These are phyloP conservation scores for Drosophila parabipectinata DNA, from an alignment of 1,140 invertebrate species.

Conservation along the genomic window DNA sequence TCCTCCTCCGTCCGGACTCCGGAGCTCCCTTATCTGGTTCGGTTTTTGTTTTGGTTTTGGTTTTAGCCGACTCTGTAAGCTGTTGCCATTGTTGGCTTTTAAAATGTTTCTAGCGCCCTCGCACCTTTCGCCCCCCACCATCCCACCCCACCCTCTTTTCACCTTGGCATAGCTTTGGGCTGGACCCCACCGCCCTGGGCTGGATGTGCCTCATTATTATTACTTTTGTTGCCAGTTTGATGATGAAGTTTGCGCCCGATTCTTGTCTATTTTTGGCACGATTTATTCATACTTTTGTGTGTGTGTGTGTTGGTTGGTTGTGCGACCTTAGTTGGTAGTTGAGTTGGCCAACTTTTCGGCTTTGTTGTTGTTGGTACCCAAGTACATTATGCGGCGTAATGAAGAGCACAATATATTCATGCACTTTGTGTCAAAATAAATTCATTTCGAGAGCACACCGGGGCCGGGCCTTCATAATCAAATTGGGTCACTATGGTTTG, in stretches of 20 bases:
- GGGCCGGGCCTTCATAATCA: no score
- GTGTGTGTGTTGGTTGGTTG: constrained; percentile 15
- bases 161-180: constrained; percentile 33
- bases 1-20: neutral
- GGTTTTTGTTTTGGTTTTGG: constrained; percentile 21
- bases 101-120: constrained; percentile 13
- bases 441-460: neutral
- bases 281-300: constrained; percentile 57
- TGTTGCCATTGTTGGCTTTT: constrained; percentile 43
- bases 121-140: neutral
- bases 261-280: constrained; percentile 56
- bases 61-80: constrained; percentile 14
- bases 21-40: neutral
- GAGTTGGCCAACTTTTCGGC: constrained; percentile 31
- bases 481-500: no score
- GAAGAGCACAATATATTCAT: constrained; percentile 38
- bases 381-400: constrained; percentile 20
- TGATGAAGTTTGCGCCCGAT: constrained; percentile 60
- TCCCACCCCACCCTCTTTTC: neutral
- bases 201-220: constrained; percentile 37
- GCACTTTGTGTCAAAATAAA: constrained; percentile 11
- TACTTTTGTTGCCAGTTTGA: constrained; percentile 65
- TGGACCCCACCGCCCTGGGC: neutral
- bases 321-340: constrained; percentile 9
- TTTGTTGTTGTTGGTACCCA: neutral